Percentiles rank a stretch among this genome's conserved stretches.
Evolutionary conservation across 2,113 vertebrate species (phyloP).

Genomic region (Dromaius novaehollandiae): DNA sequence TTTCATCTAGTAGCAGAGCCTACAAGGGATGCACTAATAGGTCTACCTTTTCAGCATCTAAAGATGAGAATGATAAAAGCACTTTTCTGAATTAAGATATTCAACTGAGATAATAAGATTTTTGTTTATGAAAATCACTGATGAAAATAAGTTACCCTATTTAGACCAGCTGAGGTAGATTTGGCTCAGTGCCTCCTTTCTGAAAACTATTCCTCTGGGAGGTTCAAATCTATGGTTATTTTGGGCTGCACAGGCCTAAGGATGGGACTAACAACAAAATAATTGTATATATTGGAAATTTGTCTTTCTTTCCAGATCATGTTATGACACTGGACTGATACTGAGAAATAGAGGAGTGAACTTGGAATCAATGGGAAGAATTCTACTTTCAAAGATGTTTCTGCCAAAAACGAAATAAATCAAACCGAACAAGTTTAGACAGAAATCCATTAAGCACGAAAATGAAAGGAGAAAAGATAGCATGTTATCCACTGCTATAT

Average conservation of each 20-base stretch:
- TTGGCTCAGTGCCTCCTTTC: not conserved
- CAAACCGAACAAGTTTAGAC: not conserved
- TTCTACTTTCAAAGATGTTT: not conserved
- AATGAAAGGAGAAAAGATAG: not conserved
- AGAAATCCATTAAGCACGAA: not conserved
- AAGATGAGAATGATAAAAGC: not conserved
- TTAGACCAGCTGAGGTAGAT: not conserved
- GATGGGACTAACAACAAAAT: not conserved
- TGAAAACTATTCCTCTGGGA: not conserved
- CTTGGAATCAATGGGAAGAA: not conserved
- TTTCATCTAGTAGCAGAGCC: not conserved
- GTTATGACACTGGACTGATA: not conserved
- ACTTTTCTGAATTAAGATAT: not conserved
- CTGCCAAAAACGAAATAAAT: not conserved
- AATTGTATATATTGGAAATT: not conserved
- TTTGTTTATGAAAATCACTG: not conserved
- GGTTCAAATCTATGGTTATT: not conserved
- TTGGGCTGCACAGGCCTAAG: not conserved
- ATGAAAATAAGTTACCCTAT: not conserved
- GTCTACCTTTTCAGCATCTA: not conserved
- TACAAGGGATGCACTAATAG: rapidly evolving
- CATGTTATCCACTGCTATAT: constrained; percentile 29
- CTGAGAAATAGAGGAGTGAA: not conserved
- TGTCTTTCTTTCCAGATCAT: not conserved
- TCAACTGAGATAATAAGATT: not conserved